A percentile compares a stretch with the other conserved stretches of the same genome.
phyloP scores from a whole-genome alignment of 2,113 vertebrate species.

The Oxyura jamaicensis region DNA sequence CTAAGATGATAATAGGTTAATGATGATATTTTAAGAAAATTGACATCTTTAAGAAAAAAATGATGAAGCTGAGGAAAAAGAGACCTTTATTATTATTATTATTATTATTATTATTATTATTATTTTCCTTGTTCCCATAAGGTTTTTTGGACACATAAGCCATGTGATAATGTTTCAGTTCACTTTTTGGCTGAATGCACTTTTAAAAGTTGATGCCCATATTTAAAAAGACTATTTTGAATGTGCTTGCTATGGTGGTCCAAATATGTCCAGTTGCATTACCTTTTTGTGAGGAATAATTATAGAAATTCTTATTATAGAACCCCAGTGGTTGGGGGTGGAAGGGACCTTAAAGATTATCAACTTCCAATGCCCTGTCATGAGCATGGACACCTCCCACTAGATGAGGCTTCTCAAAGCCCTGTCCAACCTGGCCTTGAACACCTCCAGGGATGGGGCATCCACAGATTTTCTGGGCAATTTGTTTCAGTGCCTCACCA shows the following conservation, averaged over 20 bases:
- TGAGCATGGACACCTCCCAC: no score
- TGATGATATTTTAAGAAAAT: background rate
- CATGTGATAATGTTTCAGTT: background rate
- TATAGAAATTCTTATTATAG: background rate
- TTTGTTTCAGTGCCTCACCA: no score
- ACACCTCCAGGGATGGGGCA: no score
- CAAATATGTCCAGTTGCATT: background rate
- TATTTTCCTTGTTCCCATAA: background rate
- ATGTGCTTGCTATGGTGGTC: background rate
- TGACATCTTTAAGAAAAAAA: background rate
- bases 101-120: background rate
- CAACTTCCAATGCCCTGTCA: no score
- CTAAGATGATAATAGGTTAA: background rate
- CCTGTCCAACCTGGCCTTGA: no score
- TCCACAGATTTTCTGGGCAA: no score
- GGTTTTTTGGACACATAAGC: background rate
- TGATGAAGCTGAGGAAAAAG: background rate
- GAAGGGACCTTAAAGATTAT: no score
- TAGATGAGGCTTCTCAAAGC: no score
- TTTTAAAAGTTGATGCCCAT: background rate
- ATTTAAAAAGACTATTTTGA: background rate
- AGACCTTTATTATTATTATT: background rate
- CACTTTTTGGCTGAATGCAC: background rate
- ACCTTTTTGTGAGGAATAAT: background rate
- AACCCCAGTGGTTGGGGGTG: no score